Evolutionary conservation across 2,113 vertebrate species (phyloP).

Genomic region (Oxyura jamaicensis): DNA sequence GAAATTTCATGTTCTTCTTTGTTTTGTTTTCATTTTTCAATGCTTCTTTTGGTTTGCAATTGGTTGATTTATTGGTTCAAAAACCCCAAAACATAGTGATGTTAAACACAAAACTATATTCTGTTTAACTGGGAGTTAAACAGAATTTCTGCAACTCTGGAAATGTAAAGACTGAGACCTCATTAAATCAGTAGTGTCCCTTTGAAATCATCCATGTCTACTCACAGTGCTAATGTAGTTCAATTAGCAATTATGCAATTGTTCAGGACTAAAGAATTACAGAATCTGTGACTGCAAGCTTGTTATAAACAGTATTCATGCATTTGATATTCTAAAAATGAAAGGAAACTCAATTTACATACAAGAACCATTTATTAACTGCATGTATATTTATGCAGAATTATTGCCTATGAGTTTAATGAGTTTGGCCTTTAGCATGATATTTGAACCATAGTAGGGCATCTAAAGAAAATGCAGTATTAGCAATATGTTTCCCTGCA

Average conservation of each 20-base stretch:
- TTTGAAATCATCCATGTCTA: constrained; percentile 38
- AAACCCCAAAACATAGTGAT: constrained; percentile 3
- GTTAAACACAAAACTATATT: too few species aligned
- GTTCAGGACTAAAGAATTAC: not conserved
- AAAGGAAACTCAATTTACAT: constrained; percentile 15
- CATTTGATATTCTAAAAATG: constrained; percentile 26
- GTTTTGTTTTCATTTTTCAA: not conserved
- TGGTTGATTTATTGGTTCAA: constrained; percentile 10
- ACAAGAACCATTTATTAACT: constrained; percentile 17
- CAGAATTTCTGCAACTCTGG: constrained; percentile 31
- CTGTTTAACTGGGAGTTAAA: not conserved
- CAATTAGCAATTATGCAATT: constrained; percentile 48
- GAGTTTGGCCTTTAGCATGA: constrained; percentile 23
- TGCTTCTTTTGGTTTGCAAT: not conserved
- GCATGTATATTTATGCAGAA: constrained; percentile 34
- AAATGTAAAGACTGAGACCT: constrained; percentile 26
- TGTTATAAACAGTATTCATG: constrained; percentile 30
- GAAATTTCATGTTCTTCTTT: not conserved
- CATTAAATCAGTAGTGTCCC: constrained; percentile 34
- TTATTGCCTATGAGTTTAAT: constrained; percentile 47
- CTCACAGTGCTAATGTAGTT: constrained; percentile 9
- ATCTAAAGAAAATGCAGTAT: constrained; percentile 24
- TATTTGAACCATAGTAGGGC: not conserved
- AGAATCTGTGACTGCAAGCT: constrained; percentile 22
- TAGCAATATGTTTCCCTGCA: not conserved